phyloP scores from a whole-genome alignment of 1,140 invertebrate species.

The Solenopsis fugax region DNA sequence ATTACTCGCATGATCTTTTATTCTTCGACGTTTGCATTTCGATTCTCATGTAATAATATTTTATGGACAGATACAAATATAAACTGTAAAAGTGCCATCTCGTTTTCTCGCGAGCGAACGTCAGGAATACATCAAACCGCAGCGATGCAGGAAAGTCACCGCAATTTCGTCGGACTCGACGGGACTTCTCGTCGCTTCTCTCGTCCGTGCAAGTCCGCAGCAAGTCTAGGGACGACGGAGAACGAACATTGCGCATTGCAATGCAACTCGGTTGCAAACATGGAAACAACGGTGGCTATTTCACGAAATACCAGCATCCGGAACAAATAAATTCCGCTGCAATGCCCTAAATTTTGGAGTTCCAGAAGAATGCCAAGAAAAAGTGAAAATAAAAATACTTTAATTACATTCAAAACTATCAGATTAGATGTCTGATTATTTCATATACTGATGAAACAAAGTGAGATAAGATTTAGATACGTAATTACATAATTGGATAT shows the following conservation, averaged over 20 bases:
- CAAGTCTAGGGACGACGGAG: neutral
- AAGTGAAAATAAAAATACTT: neutral
- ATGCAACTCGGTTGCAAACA: constrained; percentile 27
- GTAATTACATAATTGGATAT: neutral
- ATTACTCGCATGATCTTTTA: neutral
- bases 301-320: constrained; percentile 28
- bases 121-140: constrained; percentile 31
- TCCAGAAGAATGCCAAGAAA: neutral
- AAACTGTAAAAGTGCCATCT: neutral
- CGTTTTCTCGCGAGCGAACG: neutral
- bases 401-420: neutral
- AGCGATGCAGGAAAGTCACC: constrained; percentile 5
- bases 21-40: neutral
- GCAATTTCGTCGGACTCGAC: constrained; percentile 26
- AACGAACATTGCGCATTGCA: neutral
- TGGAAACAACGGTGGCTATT: constrained; percentile 15
- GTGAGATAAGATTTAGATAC: no score
- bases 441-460: neutral
- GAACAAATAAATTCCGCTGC: constrained; percentile 46
- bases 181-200: neutral
- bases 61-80: neutral
- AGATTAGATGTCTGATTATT: neutral
- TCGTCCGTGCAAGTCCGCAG: constrained; percentile 11
- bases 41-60: neutral
- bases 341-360: constrained; percentile 27